Conservation (phyloP, 2,113 vertebrate genomes). For the Albula glossodonta region DNA sequence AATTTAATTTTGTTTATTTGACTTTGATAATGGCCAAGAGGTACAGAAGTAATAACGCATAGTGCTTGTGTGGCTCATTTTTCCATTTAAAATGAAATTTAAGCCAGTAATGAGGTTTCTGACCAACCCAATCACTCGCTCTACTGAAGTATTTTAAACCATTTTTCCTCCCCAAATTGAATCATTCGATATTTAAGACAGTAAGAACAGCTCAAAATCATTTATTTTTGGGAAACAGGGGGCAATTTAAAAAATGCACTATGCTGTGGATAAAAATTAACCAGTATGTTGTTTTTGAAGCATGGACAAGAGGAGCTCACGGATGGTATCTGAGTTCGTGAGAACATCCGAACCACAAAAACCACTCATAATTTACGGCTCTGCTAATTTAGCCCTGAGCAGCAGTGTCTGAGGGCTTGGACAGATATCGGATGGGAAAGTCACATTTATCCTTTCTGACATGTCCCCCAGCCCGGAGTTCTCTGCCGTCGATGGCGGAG, state of each 20-base stretch:
- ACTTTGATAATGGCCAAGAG: not conserved
- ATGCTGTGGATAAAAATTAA: not conserved
- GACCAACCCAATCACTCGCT: not conserved
- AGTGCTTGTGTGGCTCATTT: not conserved
- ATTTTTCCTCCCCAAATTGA: not conserved
- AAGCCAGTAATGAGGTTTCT: not conserved
- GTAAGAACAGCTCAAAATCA: not conserved
- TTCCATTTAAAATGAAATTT: not conserved
- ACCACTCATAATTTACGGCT: not conserved
- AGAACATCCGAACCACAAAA: not conserved
- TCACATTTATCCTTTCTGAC: not conserved
- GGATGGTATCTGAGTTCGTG: not conserved
- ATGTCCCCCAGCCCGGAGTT: not conserved
- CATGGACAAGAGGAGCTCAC: not conserved
- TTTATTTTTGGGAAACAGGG: not conserved
- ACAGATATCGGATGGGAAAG: constrained; percentile 3
- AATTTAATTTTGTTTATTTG: not conserved
- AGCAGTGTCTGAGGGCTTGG: not conserved
- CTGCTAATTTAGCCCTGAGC: not conserved
- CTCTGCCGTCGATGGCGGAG: not conserved
- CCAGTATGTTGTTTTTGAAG: too few species aligned
- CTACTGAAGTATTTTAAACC: not conserved
- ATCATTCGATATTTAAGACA: not conserved
- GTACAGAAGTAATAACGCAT: not conserved
- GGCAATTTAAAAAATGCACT: not conserved